Evolutionary conservation across 1,140 invertebrate genomes (phyloP), one percentile per base, ranked within the genome.

Genomic region (Caenorhabditis brenneri): DNA sequence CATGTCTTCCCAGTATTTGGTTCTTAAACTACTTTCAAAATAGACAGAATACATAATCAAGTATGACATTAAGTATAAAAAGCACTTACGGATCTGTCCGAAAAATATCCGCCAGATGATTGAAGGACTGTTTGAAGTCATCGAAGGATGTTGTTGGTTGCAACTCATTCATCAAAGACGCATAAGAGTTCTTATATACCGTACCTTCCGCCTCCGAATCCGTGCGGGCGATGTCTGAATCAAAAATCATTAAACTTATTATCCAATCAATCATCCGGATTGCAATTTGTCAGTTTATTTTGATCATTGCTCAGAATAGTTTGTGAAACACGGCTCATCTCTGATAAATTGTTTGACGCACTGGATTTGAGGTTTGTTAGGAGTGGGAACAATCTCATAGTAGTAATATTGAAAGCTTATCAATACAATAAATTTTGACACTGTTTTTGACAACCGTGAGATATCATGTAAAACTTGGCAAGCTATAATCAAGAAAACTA

Each of bases 101-200:
- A 31, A 74, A 74, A 27, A 74, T 74, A 19, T 74, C 65, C 22
- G 60, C 36, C 9, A 42, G 36, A 15, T 74, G 65, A 10, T 7
- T 22, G 29, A 74, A n/a, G 0, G 65, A 74, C 10, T 74, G 65
- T 29, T 74, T 74, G 65, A 74, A 74, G 42, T 74, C 65, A 74
- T 74, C 65, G 36, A 74, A 74, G 7, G 65, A 74, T 12, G 65
- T 74, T 24, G 65, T 46, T 42, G 65, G 65, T 42, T 39, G 65
- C 19, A 74, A n/a, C 3, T 74, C 65, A 31, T 74, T 74, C 65
- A 74, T 74, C 36, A 74, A 31, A 1, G 65, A 74, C 1, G 65
- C 65, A 74, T 74, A 74, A 15, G 65, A 74, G 36, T 74, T 74
- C n/a, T 74, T 74, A 22, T 74, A 74, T n/a, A 74, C 65, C 0